phyloP scores from a whole-genome alignment of 2,797 vertebrate species.

The Eremophila alpestris region DNA sequence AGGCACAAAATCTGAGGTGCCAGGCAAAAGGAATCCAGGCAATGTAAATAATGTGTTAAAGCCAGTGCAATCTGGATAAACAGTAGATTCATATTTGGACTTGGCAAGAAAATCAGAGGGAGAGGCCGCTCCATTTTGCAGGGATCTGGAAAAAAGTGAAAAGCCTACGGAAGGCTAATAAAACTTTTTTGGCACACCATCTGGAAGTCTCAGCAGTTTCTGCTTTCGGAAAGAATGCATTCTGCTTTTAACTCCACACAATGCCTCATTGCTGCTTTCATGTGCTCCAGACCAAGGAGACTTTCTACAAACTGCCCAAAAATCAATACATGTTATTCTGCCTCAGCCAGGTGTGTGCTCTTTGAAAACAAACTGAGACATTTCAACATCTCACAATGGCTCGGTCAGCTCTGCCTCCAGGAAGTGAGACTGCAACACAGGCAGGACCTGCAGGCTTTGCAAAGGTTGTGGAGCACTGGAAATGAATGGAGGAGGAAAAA shows the following conservation, averaged over 20 bases:
- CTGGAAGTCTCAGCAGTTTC: conserved; percentile 14
- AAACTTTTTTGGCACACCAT: neutral
- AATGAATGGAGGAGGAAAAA: neutral
- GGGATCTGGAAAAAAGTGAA: conserved; percentile 3
- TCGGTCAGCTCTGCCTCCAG: neutral
- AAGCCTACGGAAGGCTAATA: conserved; percentile 16
- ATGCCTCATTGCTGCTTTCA: conserved; percentile 35
- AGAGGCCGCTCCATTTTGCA: neutral
- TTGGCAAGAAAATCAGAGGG: conserved; percentile 42
- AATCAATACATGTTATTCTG: neutral
- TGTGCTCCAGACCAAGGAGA: neutral
- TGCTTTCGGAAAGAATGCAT: neutral
- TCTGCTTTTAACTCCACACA: conserved; percentile 51
- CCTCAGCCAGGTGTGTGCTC: neutral
- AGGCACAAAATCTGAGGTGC: neutral
- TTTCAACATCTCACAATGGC: neutral
- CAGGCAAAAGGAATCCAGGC: neutral
- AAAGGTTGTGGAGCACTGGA: neutral
- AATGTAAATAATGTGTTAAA: conserved; percentile 18
- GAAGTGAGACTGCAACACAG: neutral
- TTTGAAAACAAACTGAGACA: conserved; percentile 16
- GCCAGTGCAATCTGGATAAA: conserved; percentile 25
- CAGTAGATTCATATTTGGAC: conserved; percentile 36
- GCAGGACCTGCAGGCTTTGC: neutral
- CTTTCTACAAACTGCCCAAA: neutral